phyloP scores from a whole-genome alignment of 1,140 invertebrate genomes.

The Drosophila aff. region DNA sequence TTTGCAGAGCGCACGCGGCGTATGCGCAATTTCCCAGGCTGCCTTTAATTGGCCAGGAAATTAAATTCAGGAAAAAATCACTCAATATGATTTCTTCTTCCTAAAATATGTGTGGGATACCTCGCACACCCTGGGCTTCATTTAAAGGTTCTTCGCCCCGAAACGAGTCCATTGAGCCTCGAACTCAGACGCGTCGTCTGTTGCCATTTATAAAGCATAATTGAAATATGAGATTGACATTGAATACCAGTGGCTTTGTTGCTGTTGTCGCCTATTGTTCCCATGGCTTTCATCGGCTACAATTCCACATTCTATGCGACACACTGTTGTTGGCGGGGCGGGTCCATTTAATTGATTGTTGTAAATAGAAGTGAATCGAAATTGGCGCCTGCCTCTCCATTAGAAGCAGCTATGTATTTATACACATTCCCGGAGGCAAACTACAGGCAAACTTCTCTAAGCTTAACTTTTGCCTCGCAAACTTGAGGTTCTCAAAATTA shows the following conservation, averaged over 20 bases:
- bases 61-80: constrained; percentile 1
- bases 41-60: constrained; percentile 24
- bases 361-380: constrained; percentile 56
- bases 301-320: constrained; percentile 55
- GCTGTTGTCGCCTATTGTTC: constrained; percentile 60
- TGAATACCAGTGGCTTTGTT: constrained; percentile 63
- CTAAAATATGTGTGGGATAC: constrained; percentile 8
- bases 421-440: constrained; percentile 7
- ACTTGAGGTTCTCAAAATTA: neutral
- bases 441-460: constrained; percentile 16
- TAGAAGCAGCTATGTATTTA: constrained; percentile 10
- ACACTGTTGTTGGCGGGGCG: constrained; percentile 21
- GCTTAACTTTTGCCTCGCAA: neutral
- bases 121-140: constrained; percentile 7
- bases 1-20: constrained; percentile 21
- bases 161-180: constrained; percentile 31
- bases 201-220: constrained; percentile 81
- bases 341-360: constrained; percentile 76
- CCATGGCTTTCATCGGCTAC: constrained; percentile 42
- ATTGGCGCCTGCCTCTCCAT: constrained; percentile 24
- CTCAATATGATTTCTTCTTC: constrained; percentile 4
- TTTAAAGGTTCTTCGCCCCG: constrained; percentile 22
- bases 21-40: constrained; percentile 44
- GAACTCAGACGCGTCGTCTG: constrained; percentile 61
- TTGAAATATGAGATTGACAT: constrained; percentile 83